Evolutionary conservation across 2,113 vertebrate genomes (phyloP).

Genomic region (Opisthocomus hoazin): DNA sequence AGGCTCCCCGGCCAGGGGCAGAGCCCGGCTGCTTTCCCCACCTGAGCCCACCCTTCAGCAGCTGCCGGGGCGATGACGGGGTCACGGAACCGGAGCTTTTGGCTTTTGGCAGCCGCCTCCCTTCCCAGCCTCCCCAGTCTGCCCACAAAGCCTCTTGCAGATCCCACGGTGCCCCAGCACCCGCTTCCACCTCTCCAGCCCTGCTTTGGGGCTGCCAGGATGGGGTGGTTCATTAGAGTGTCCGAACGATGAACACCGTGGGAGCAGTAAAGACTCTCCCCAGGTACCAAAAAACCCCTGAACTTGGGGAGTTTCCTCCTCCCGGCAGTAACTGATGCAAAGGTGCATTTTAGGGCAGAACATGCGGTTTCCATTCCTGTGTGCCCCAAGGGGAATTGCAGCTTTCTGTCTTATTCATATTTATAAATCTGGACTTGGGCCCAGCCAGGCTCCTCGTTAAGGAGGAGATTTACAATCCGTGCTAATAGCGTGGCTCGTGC

Average conservation of each 20-base stretch:
- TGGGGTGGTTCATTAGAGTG: too few species aligned
- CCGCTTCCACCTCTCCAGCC: not conserved
- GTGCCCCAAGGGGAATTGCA: not conserved
- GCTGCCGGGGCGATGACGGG: not conserved
- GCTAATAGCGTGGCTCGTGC: not conserved
- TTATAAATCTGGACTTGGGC: not conserved
- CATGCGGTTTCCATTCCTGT: not conserved
- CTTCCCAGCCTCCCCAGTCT: too few species aligned
- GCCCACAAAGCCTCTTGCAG: not conserved
- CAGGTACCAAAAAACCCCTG: not conserved
- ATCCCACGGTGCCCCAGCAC: not conserved
- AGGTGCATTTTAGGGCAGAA: not conserved
- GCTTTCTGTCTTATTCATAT: slow-evolving; percentile 8
- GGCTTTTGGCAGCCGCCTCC: not conserved
- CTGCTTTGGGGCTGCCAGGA: not conserved
- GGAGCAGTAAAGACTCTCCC: not conserved
- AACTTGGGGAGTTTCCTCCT: not conserved
- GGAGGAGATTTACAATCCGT: not conserved
- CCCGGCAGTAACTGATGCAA: not conserved
- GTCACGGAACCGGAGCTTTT: not conserved
- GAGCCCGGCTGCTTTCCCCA: not conserved
- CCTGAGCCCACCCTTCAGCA: not conserved
- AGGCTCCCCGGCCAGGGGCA: not conserved
- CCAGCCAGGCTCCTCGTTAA: not conserved
- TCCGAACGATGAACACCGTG: fast-evolving